These are phyloP conservation scores for Poeciliopsis retropinna DNA, from an alignment of 2,113 vertebrate species.

Conservation along the genomic window DNA sequence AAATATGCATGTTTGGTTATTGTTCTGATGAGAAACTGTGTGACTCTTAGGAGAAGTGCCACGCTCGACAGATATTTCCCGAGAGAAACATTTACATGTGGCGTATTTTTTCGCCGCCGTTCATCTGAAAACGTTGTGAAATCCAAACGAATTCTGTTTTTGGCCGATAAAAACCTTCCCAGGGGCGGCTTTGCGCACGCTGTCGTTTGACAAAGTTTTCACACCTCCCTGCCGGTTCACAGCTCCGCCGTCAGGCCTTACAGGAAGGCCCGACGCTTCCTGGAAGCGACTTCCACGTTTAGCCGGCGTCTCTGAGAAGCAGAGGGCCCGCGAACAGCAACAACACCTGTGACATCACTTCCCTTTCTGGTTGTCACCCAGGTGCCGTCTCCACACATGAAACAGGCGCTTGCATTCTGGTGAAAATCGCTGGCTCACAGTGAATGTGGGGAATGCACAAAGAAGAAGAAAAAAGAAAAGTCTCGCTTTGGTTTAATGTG, in stretches of 20 bases:
- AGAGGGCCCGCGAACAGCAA: slow-evolving; percentile 10
- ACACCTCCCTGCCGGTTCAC: neutral
- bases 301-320: slow-evolving; percentile 32
- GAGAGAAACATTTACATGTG: no score
- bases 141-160: neutral
- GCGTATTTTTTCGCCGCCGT: neutral
- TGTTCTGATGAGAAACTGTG: no score
- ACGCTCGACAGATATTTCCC: neutral
- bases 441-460: slow-evolving; percentile 27
- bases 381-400: slow-evolving; percentile 39
- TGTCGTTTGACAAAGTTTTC: slow-evolving; percentile 11
- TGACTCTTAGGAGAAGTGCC: neutral
- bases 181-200: neutral
- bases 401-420: neutral
- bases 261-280: slow-evolving; percentile 60
- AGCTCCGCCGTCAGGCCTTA: slow-evolving; percentile 39
- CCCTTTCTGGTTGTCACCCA: slow-evolving; percentile 37
- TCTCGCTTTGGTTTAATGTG: slow-evolving; percentile 15
- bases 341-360: slow-evolving; percentile 62
- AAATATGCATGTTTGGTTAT: no score
- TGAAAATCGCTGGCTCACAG: slow-evolving; percentile 3
- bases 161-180: neutral
- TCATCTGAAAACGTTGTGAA: neutral
- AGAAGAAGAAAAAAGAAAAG: neutral
- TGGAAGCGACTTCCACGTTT: slow-evolving; percentile 48